Conservation (phyloP, 2,888 invertebrate genomes). For the Torymus texanus region DNA sequence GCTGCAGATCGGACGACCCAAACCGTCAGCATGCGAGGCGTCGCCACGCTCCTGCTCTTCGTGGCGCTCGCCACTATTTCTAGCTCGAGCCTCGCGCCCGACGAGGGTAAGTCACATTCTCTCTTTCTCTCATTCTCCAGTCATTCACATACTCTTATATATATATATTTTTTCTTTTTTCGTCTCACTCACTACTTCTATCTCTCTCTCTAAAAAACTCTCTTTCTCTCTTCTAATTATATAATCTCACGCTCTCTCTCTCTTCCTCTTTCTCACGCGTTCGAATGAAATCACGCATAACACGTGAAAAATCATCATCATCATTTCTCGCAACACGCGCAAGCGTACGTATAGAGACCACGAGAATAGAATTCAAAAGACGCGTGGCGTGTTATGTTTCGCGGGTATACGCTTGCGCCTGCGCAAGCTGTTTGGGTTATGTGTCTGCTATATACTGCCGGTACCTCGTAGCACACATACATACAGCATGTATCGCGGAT, state of each 20-base stretch:
- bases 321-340: background rate
- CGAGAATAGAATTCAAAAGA: conserved; percentile 43
- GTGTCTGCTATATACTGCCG: no score
- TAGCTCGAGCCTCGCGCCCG: conserved; percentile 62
- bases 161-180: background rate
- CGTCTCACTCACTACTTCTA: no score
- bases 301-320: background rate
- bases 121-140: conserved; percentile 1
- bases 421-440: background rate
- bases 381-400: conserved; percentile 32
- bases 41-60: conserved; percentile 61
- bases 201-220: no score
- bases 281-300: conserved; percentile 17
- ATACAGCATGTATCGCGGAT: no score
- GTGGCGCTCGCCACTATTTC: conserved; percentile 62
- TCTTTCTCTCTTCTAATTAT: no score
- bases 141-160: background rate
- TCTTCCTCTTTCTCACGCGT: background rate
- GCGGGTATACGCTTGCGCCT: conserved; percentile 24
- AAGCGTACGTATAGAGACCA: background rate
- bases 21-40: conserved; percentile 60
- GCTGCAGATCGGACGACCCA: conserved; percentile 41
- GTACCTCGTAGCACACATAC: no score
- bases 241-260: no score
- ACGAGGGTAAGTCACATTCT: conserved; percentile 63